Evolutionary conservation across 2,888 invertebrate species (phyloP).

Genomic region (Eilema depressum): DNA sequence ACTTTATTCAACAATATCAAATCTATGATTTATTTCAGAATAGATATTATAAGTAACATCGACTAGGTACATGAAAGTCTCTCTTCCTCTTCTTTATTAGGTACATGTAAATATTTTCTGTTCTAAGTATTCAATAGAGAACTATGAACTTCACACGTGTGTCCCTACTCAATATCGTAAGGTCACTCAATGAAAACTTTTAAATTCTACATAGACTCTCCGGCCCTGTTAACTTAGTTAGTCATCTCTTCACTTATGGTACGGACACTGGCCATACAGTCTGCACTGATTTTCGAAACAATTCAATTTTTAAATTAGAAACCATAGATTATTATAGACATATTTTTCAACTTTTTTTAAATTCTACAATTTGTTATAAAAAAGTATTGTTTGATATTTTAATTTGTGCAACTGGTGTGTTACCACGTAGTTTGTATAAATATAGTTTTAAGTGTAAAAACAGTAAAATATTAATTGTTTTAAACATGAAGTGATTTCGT

Average conservation of each 20-base stretch:
- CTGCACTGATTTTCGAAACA: background rate
- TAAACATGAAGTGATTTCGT: background rate
- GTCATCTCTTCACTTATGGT: background rate
- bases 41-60: too few species aligned
- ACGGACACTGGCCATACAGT: background rate
- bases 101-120: too few species aligned
- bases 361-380: background rate
- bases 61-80: too few species aligned
- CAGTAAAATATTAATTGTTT: background rate
- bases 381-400: background rate
- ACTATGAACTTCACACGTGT: too few species aligned
- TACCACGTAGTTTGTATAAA: background rate
- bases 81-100: too few species aligned
- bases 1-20: too few species aligned
- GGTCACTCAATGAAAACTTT: background rate
- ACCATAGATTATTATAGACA: background rate
- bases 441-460: background rate
- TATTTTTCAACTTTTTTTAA: too few species aligned
- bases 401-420: background rate
- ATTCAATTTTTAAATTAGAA: background rate
- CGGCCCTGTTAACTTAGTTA: background rate
- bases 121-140: too few species aligned
- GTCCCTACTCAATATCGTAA: background rate
- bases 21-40: too few species aligned
- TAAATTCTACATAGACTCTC: background rate